Base-by-base conservation (phyloP, 2,113 vertebrate genomes). In the Gadus macrocephalus region DNA sequence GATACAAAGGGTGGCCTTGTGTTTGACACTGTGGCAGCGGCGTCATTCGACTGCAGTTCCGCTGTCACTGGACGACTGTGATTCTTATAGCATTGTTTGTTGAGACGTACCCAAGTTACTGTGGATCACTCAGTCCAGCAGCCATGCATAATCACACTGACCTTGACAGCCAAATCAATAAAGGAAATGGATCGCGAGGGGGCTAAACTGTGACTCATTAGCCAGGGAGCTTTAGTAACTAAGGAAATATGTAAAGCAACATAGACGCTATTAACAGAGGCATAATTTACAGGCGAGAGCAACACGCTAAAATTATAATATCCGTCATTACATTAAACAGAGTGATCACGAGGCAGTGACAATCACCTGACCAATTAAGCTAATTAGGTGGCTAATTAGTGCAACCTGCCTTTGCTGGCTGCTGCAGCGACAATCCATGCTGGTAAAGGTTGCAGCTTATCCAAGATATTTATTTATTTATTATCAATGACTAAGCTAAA, bases 281-380 rank as follows among this genome's bases (percentile, higher is more conserved):
- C 35, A 67, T 80, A 42, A 69, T 77, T 70, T 25, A 17, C 16
- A 76, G 68, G 42, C 53, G 70, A 58, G 67, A 80, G 42, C 56
- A 70, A 67, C 65, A 28, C 15, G 60, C 66, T 62, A 71, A 59
- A 76, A 74, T 59, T 55, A 53, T 27, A 67, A 55, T 15, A 68
- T 62, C 67, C 69, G 56, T 75, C 66, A 70, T 71, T 69, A 55
- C 60, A 66, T 71, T 69, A 73, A 79, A 53, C 67, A 69, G 66
- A n/a, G 72, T 68, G 72, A 67, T 67, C 65, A 67, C 16, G 65
- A 53, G 49, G 65, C 15, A 25, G 25, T 14, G 68, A 76, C 76
- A 79, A 85, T 79, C 67, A 81, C 71, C 71, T 59, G 68, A 76
- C 75, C 78, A 81, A 78, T 83, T 83, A 79, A 15, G 38, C 64